Percentiles rank a stretch among this genome's conserved stretches.
Conservation (phyloP, 2,888 invertebrate genomes). For the Lymantria dispar region DNA sequence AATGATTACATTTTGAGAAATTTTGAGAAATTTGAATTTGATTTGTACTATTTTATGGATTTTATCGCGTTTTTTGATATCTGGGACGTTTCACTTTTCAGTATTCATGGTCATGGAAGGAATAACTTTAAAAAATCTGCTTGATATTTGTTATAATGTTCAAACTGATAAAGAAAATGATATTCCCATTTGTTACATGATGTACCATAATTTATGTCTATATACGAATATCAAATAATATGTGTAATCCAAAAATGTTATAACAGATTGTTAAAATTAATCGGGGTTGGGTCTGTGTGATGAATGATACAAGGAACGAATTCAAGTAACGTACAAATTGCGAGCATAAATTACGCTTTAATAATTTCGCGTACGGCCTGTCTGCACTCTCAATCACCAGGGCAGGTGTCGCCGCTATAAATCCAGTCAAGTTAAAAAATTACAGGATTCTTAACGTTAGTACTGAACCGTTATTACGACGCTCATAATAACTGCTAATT, state of each 20-base stretch:
- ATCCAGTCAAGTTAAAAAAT: slow-evolving; percentile 66
- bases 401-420: slow-evolving; percentile 73
- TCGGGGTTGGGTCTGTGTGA: slow-evolving; percentile 56
- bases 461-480: slow-evolving; percentile 24
- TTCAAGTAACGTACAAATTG: slow-evolving; percentile 78
- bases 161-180: neutral
- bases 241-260: slow-evolving; percentile 47
- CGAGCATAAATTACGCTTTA: slow-evolving; percentile 79
- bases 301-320: slow-evolving; percentile 77
- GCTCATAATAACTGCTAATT: slow-evolving; percentile 17
- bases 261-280: slow-evolving; percentile 71
- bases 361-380: slow-evolving; percentile 73
- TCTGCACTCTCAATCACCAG: slow-evolving; percentile 61
- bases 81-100: too few relatives aligned
- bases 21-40: too few relatives aligned
- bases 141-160: too few relatives aligned
- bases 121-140: too few relatives aligned
- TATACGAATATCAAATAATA: slow-evolving; percentile 12
- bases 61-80: too few relatives aligned
- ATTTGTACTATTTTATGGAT: too few relatives aligned
- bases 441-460: slow-evolving; percentile 40
- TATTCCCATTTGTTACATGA: neutral
- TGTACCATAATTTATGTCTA: slow-evolving; percentile 10
- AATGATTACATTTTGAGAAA: too few relatives aligned
- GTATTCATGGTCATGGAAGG: too few relatives aligned